A percentile compares a stretch with the other conserved stretches of the same genome.
Conservation (phyloP, 2,113 vertebrate genomes). For the Hippocampus zosterae region DNA sequence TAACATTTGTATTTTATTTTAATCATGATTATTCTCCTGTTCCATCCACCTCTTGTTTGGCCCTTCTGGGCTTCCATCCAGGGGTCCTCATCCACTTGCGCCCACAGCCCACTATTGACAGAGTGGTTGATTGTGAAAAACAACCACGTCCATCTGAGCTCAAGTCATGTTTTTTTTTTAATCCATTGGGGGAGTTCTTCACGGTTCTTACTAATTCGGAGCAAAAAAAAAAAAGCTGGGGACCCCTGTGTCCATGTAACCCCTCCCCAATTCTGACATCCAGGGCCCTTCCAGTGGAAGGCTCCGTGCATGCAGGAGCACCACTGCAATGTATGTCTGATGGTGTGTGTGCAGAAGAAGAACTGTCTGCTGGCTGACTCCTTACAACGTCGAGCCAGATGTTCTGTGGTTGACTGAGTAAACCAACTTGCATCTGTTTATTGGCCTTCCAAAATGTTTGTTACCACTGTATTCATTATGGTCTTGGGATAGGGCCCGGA, state of each 20-base stretch:
- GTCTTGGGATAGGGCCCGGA: constrained; percentile 52
- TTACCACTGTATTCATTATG: constrained; percentile 74
- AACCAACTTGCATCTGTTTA: constrained; percentile 79
- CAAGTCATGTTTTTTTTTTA: too few relatives aligned
- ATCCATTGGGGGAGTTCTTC: not conserved
- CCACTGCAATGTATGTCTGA: not conserved
- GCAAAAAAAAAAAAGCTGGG: not conserved
- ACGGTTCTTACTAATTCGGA: not conserved
- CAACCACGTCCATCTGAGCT: not conserved
- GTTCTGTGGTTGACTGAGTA: constrained; percentile 78
- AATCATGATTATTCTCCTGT: not conserved
- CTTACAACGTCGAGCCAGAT: constrained; percentile 73
- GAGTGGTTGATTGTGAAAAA: not conserved
- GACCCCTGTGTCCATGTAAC: not conserved
- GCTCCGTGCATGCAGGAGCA: not conserved
- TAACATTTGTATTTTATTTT: not conserved
- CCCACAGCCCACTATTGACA: not conserved
- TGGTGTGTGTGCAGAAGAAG: constrained; percentile 42
- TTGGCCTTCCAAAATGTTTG: constrained; percentile 79
- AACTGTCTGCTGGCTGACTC: constrained; percentile 79
- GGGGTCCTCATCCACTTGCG: not conserved
- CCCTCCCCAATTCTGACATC: not conserved
- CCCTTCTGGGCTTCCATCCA: not conserved
- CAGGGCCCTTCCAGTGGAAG: not conserved
- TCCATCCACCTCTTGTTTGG: not conserved